These are phyloP conservation scores for Antheraea assamensis DNA, from an alignment of 2,888 invertebrate species.

Conservation along the genomic window DNA sequence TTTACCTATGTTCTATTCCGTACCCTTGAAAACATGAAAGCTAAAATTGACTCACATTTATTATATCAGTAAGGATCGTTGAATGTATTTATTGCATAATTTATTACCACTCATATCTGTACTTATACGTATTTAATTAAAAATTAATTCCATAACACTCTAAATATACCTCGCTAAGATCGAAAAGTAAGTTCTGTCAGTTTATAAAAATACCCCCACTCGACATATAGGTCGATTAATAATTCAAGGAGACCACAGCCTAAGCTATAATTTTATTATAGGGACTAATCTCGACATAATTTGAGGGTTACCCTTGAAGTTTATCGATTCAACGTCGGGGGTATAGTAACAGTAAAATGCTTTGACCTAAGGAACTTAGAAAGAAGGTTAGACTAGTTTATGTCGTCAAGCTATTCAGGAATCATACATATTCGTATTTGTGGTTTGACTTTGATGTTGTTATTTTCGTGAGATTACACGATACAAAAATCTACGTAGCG, in stretches of 20 bases:
- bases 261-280: conserved; percentile 25
- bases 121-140: too few species aligned
- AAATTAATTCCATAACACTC: too few species aligned
- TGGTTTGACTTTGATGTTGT: background rate
- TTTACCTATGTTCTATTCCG: too few species aligned
- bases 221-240: background rate
- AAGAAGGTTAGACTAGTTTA: conserved; percentile 13
- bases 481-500: too few species aligned
- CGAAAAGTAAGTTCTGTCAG: background rate
- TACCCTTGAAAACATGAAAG: too few species aligned
- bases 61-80: too few species aligned
- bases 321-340: conserved; percentile 22
- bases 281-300: conserved; percentile 22
- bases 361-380: conserved; percentile 15
- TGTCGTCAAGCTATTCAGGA: conserved; percentile 2
- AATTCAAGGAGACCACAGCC: conserved; percentile 19
- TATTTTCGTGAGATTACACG: background rate
- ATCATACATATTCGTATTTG: background rate
- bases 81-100: too few species aligned
- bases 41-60: too few species aligned
- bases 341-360: conserved; percentile 16
- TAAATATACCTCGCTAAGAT: background rate
- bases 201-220: background rate
- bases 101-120: too few species aligned
- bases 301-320: conserved; percentile 24